Conservation (phyloP, 1,140 invertebrate species). For the Zaprionus taronus region DNA sequence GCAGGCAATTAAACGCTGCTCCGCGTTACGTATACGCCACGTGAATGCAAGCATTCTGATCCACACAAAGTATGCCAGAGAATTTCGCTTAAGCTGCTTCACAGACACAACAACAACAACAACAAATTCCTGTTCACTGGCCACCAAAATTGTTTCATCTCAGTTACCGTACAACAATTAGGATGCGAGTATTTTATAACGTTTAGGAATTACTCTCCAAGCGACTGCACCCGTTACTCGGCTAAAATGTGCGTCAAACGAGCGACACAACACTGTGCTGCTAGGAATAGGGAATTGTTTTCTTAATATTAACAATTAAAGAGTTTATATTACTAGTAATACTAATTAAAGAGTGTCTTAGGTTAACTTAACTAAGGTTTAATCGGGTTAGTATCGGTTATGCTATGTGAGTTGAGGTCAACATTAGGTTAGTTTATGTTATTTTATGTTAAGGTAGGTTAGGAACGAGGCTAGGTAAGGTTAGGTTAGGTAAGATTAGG, state of each 20-base stretch:
- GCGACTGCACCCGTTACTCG: conserved; percentile 27
- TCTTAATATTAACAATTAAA: too few species aligned
- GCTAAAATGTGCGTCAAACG: conserved; percentile 4
- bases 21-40: conserved; percentile 22
- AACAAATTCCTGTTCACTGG: conserved; percentile 28
- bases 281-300: neutral
- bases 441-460: too few species aligned
- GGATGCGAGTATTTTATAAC: conserved; percentile 38
- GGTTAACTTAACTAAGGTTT: too few species aligned
- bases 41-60: conserved; percentile 24
- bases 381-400: too few species aligned
- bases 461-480: too few species aligned
- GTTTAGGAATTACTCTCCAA: conserved; percentile 28
- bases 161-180: conserved; percentile 28
- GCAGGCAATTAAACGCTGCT: conserved; percentile 19
- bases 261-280: conserved; percentile 9
- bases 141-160: conserved; percentile 32
- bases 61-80: conserved; percentile 4
- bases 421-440: too few species aligned
- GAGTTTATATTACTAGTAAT: too few species aligned
- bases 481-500: neutral
- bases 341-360: too few species aligned
- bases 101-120: neutral
- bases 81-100: conserved; percentile 22
- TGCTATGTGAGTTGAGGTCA: too few species aligned